Evolutionary conservation across 2,888 invertebrate species (phyloP).

Genomic region (Hydropsyche betteni): DNA sequence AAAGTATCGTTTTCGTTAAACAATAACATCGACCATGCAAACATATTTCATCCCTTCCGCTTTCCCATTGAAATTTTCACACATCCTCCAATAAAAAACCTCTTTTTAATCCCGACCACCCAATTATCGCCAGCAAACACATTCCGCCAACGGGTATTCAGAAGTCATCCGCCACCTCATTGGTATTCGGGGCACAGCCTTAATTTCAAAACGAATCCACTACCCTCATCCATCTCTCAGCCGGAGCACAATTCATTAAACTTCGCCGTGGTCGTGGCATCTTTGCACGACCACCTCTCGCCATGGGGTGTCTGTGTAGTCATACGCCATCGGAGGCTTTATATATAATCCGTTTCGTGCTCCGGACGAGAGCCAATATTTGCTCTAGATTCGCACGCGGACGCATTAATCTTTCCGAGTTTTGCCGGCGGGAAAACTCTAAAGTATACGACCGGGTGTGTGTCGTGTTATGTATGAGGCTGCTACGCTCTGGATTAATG

Average conservation of each 20-base stretch:
- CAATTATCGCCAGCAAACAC: constrained; percentile 16
- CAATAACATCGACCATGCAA: neutral
- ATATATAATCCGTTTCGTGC: constrained; percentile 7
- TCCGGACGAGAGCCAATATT: constrained; percentile 12
- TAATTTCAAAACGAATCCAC: constrained; percentile 45
- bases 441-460: no score
- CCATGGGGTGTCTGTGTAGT: no score
- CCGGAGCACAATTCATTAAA: constrained; percentile 40
- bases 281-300: no score
- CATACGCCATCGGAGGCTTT: neutral
- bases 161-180: constrained; percentile 29
- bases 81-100: no score
- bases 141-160: neutral
- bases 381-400: neutral
- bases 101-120: no score
- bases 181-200: constrained; percentile 39
- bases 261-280: constrained; percentile 4
- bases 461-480: no score
- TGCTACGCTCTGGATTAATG: no score
- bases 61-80: no score
- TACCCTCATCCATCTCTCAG: constrained; percentile 37
- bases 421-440: no score
- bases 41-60: neutral
- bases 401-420: constrained; percentile 16
- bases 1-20: constrained; percentile 2